phyloP scores from a whole-genome alignment of 2,888 invertebrate genomes.

The Drosophila mettleri region DNA sequence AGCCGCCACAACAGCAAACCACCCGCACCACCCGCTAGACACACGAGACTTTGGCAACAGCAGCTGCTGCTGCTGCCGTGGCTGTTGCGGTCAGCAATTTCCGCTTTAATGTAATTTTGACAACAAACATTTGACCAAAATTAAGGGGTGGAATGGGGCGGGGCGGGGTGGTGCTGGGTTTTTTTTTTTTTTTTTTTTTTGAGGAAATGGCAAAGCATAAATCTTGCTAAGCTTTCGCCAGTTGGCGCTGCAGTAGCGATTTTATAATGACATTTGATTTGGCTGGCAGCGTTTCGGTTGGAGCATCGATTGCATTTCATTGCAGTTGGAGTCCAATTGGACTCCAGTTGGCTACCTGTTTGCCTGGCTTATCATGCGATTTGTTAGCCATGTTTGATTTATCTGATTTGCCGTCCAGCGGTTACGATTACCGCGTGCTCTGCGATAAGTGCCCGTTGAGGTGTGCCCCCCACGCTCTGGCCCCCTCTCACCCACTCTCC shows the following conservation, averaged over 20 bases:
- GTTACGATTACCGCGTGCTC: slow-evolving; percentile 50
- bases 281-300: slow-evolving; percentile 45
- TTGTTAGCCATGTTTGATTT: slow-evolving; percentile 67
- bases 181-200: not conserved
- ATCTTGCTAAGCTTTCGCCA: slow-evolving; percentile 63
- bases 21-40: not conserved
- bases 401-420: slow-evolving; percentile 61
- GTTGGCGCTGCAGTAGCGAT: slow-evolving; percentile 63
- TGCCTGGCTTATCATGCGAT: slow-evolving; percentile 22
- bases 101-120: slow-evolving; percentile 78
- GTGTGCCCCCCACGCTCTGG: slow-evolving; percentile 5
- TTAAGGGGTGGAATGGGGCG: not conserved
- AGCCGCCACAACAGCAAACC: too few relatives aligned
- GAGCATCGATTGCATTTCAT: slow-evolving; percentile 45
- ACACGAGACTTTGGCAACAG: slow-evolving; percentile 11
- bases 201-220: slow-evolving; percentile 69
- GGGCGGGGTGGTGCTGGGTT: not conserved
- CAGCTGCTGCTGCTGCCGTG: slow-evolving; percentile 31
- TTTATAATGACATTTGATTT: slow-evolving; percentile 60
- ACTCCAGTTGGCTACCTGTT: slow-evolving; percentile 6
- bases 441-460: slow-evolving; percentile 53
- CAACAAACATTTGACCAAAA: slow-evolving; percentile 50
- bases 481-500: not conserved
- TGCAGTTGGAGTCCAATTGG: slow-evolving; percentile 7
- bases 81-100: slow-evolving; percentile 63